Percentiles rank a stretch among this genome's conserved stretches.
Evolutionary conservation across 2,113 vertebrate genomes (phyloP).

Genomic region (Apistogramma diplotaenia): DNA sequence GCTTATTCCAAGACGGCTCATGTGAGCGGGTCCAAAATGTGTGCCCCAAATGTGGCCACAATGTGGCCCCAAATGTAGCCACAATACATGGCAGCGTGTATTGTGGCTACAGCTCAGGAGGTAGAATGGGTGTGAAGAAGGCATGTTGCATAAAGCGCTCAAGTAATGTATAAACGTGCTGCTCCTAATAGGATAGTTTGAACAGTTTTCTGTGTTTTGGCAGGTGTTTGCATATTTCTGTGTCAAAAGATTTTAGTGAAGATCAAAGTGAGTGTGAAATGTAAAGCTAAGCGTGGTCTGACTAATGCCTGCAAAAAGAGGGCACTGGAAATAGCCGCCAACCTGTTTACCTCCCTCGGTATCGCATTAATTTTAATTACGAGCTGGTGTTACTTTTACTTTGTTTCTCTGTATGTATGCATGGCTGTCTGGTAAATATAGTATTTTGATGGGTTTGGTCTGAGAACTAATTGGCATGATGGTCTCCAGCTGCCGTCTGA

Average conservation of each 20-base stretch:
- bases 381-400: neutral
- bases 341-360: neutral
- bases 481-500: neutral
- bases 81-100: no score
- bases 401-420: neutral
- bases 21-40: no score
- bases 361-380: neutral
- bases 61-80: no score
- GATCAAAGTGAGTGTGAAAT: neutral
- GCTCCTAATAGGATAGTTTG: neutral
- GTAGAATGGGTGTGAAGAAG: no score
- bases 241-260: neutral
- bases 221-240: neutral
- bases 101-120: no score
- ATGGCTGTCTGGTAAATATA: neutral
- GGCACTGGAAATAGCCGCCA: neutral
- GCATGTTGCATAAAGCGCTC: no score
- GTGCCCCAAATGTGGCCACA: no score
- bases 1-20: no score
- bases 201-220: neutral
- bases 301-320: neutral
- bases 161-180: no score
- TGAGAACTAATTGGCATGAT: neutral
- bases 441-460: neutral
- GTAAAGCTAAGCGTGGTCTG: neutral